These are phyloP conservation scores for Drosophila neocordata DNA, from an alignment of 1,140 invertebrate genomes.

Conservation along the genomic window DNA sequence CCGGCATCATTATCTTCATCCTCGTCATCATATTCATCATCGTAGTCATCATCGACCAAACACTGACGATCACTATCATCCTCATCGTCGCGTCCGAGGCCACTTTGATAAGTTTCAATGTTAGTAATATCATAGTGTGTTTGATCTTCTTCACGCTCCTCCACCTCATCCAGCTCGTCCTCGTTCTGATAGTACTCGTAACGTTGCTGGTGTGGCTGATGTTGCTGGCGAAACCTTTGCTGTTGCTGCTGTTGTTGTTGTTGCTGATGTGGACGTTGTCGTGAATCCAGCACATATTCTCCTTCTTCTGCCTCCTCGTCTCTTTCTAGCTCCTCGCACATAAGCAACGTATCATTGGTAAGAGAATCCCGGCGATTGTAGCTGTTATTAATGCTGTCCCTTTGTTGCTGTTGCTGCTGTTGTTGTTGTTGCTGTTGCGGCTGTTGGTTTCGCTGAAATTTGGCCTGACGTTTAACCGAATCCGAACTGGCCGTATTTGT, in stretches of 20 bases:
- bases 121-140: conserved; percentile 80
- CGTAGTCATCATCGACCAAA: conserved; percentile 66
- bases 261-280: conserved; percentile 41
- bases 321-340: conserved; percentile 74
- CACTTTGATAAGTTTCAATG: conserved; percentile 80
- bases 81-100: conserved; percentile 62
- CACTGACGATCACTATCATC: conserved; percentile 78
- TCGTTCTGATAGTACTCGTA: conserved; percentile 77
- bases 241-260: conserved; percentile 61
- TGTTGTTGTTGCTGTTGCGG: conserved; percentile 42
- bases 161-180: conserved; percentile 58
- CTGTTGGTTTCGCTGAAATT: conserved; percentile 48
- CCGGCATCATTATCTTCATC: conserved; percentile 77
- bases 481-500: conserved; percentile 72
- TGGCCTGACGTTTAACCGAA: conserved; percentile 68
- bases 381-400: conserved; percentile 77
- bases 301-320: conserved; percentile 55
- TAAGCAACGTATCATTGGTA: conserved; percentile 72
- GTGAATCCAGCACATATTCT: conserved; percentile 46
- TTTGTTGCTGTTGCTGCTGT: conserved; percentile 47
- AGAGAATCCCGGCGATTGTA: conserved; percentile 75
- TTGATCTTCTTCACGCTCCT: conserved; percentile 80
- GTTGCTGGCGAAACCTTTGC: conserved; percentile 54
- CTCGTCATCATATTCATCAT: conserved; percentile 62
- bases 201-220: conserved; percentile 61